phyloP scores from a whole-genome alignment of 2,797 vertebrate species.

The Clarias fuscus region DNA sequence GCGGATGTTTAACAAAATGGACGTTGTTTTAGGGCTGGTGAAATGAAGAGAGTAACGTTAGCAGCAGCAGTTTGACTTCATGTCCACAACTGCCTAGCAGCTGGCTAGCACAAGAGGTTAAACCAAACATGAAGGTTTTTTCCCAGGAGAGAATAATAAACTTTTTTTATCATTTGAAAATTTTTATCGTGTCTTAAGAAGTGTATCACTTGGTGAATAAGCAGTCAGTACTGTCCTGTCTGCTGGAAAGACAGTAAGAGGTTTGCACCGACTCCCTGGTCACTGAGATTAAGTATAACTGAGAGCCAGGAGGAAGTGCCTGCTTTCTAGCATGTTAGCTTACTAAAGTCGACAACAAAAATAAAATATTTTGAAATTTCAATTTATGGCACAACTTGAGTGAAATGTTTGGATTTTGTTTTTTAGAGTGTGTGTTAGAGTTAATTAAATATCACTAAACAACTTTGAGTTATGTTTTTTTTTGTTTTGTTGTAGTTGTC shows the following conservation, averaged over 20 bases:
- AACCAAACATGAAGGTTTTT: not conserved
- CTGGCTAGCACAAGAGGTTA: not conserved
- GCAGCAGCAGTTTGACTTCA: slow-evolving; percentile 2
- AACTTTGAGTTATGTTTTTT: not conserved
- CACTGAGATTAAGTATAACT: not conserved
- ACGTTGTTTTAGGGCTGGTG: not conserved
- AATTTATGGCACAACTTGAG: not conserved
- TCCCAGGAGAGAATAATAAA: not conserved
- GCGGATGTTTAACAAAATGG: not conserved
- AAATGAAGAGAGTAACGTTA: not conserved
- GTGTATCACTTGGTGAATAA: not conserved
- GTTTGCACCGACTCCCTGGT: not conserved
- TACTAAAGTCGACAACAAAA: not conserved
- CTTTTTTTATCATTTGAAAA: too few species aligned
- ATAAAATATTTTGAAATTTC: not conserved
- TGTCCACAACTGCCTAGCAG: not conserved
- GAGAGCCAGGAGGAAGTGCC: slow-evolving; percentile 22
- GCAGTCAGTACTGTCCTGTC: not conserved
- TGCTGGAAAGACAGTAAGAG: not conserved
- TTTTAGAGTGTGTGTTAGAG: not conserved
- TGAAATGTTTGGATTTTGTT: not conserved
- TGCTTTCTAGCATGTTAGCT: not conserved
- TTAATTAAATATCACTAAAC: not conserved
- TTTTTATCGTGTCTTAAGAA: not conserved
- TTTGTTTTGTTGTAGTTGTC: not conserved